A percentile compares a stretch with the other conserved stretches of the same genome.
phyloP scores from a whole-genome alignment of 2,797 vertebrate species.

The Esox masquinongy region DNA sequence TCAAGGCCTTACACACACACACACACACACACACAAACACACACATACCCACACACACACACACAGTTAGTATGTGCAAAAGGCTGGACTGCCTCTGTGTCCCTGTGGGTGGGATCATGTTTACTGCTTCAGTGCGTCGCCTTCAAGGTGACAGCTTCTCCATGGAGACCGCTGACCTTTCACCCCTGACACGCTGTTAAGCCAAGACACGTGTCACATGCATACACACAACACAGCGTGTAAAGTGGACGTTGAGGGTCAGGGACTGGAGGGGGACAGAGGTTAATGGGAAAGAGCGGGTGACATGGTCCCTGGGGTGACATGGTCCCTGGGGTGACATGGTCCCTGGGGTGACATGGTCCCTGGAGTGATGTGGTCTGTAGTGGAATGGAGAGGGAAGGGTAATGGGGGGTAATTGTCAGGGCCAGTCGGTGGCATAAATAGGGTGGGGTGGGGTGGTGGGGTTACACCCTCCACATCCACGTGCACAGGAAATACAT shows the following conservation, averaged over 20 bases:
- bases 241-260: not conserved
- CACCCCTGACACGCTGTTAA: conserved; percentile 27
- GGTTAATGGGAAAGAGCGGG: not conserved
- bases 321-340: not conserved
- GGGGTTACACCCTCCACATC: too few relatives aligned
- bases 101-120: not conserved
- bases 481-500: too few relatives aligned
- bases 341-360: too few relatives aligned
- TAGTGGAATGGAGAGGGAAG: too few relatives aligned
- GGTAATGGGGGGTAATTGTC: too few relatives aligned
- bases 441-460: too few relatives aligned
- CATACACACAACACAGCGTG: not conserved
- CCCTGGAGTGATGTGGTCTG: too few relatives aligned
- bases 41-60: conserved; percentile 16
- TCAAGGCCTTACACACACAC: not conserved
- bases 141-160: conserved; percentile 18
- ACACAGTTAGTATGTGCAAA: not conserved
- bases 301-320: not conserved
- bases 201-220: conserved; percentile 26
- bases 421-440: too few relatives aligned
- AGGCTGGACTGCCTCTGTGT: not conserved
- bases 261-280: not conserved
- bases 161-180: conserved; percentile 14
- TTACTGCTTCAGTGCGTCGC: conserved; percentile 5
- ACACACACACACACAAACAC: conserved; percentile 2